Percentiles rank a stretch among this genome's conserved stretches.
Conservation (phyloP, 2,888 invertebrate genomes). For the Zootermopsis nevadensis region DNA sequence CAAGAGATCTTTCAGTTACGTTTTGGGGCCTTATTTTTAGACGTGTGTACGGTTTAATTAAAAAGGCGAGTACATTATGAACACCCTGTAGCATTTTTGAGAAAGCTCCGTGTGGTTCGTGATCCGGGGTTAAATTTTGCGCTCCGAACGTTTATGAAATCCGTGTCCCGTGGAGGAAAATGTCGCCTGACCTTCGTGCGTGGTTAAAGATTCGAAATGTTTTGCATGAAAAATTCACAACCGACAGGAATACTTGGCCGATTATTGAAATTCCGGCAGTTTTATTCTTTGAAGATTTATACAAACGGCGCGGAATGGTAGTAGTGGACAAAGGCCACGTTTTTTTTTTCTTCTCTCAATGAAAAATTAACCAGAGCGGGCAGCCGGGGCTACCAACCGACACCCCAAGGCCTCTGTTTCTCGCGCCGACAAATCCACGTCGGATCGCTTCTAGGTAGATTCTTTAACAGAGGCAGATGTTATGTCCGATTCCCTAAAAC, state of each 20-base stretch:
- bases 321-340: background rate
- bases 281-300: background rate
- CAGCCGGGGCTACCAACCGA: too few species aligned
- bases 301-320: background rate
- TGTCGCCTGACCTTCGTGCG: background rate
- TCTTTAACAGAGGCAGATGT: conserved; percentile 3
- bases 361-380: background rate
- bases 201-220: background rate
- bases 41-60: too few species aligned
- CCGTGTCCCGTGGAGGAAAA: background rate
- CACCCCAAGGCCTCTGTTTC: too few species aligned
- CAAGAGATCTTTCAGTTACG: too few species aligned
- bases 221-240: background rate
- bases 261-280: conserved; percentile 13
- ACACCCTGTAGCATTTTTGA: too few species aligned
- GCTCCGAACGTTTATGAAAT: background rate
- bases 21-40: too few species aligned
- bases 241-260: conserved; percentile 16
- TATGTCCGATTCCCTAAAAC: conserved; percentile 18
- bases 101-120: too few species aligned
- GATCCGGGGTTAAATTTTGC: too few species aligned
- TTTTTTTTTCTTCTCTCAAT: background rate
- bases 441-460: background rate
- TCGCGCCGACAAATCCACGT: background rate
- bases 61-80: too few species aligned